Percentiles rank a stretch among this genome's conserved stretches.
phyloP scores from a whole-genome alignment of 2,113 vertebrate species.

The Miniopterus natalensis region DNA sequence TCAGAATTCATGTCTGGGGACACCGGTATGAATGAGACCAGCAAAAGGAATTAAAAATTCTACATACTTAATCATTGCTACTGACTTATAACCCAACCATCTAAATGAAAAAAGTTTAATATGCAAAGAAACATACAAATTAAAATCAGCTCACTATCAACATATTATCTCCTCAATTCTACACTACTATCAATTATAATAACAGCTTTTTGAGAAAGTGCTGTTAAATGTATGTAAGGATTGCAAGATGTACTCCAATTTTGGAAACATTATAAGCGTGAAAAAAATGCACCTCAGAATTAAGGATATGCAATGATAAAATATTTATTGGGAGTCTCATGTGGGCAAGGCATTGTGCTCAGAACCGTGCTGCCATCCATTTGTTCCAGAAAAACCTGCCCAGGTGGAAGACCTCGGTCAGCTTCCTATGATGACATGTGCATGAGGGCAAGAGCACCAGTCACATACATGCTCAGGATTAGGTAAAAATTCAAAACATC shows the following conservation, averaged over 20 bases:
- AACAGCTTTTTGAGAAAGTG: not conserved
- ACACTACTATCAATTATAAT: not conserved
- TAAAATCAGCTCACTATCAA: not conserved
- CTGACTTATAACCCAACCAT: not conserved
- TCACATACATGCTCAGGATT: not conserved
- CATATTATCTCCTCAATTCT: not conserved
- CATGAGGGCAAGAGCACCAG: not conserved
- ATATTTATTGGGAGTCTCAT: not conserved
- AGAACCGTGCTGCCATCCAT: not conserved
- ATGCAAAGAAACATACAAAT: not conserved
- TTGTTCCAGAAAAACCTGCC: not conserved
- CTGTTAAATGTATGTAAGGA: not conserved
- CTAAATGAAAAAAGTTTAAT: not conserved
- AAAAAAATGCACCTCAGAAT: not conserved
- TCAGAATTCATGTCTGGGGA: not conserved
- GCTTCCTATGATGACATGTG: not conserved
- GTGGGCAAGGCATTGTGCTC: not conserved
- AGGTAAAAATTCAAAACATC: not conserved
- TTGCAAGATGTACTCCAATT: not conserved
- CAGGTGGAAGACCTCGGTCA: not conserved
- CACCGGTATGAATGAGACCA: not conserved
- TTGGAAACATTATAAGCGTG: not conserved
- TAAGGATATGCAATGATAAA: not conserved
- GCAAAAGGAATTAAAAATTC: not conserved
- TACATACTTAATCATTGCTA: not conserved